phyloP scores from a whole-genome alignment of 1,140 invertebrate genomes.

The Eurytemora carolleeae region DNA sequence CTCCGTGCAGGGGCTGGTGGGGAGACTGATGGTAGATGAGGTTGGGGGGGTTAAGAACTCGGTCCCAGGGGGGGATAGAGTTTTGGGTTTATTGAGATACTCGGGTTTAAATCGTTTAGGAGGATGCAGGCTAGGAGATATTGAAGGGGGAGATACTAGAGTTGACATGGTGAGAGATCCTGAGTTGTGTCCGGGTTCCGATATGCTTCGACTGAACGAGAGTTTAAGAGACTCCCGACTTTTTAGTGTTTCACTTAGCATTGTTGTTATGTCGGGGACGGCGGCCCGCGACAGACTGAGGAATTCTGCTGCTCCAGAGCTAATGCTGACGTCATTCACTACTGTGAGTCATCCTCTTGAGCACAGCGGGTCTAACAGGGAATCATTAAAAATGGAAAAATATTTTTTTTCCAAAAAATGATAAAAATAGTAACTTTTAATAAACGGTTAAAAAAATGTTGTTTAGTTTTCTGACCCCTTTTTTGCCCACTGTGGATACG shows the following conservation, averaged over 20 bases:
- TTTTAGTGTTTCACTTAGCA: background rate
- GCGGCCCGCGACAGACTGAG: too few species aligned
- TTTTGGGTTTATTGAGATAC: background rate
- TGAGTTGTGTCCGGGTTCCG: slow-evolving; percentile 1
- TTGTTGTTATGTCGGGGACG: too few species aligned
- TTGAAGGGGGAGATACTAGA: background rate
- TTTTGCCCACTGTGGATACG: too few species aligned
- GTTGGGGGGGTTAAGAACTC: background rate
- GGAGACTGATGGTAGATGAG: slow-evolving; percentile 27
- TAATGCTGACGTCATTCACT: too few species aligned
- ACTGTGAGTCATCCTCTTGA: too few species aligned
- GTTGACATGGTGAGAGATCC: background rate
- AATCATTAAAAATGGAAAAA: too few species aligned
- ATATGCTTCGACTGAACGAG: background rate
- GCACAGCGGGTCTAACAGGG: too few species aligned
- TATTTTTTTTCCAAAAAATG: too few species aligned
- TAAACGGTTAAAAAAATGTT: too few species aligned
- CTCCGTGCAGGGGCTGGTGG: slow-evolving; percentile 36
- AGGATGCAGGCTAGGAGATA: slow-evolving; percentile 15
- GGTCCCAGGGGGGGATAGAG: background rate
- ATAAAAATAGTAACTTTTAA: too few species aligned
- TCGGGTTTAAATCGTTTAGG: slow-evolving; percentile 32
- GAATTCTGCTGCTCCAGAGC: too few species aligned
- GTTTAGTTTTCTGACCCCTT: too few species aligned
- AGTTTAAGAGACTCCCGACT: background rate